These are phyloP conservation scores for Rhinolophus sinicus DNA, from an alignment of 2,113 vertebrate species.

Conservation along the genomic window DNA sequence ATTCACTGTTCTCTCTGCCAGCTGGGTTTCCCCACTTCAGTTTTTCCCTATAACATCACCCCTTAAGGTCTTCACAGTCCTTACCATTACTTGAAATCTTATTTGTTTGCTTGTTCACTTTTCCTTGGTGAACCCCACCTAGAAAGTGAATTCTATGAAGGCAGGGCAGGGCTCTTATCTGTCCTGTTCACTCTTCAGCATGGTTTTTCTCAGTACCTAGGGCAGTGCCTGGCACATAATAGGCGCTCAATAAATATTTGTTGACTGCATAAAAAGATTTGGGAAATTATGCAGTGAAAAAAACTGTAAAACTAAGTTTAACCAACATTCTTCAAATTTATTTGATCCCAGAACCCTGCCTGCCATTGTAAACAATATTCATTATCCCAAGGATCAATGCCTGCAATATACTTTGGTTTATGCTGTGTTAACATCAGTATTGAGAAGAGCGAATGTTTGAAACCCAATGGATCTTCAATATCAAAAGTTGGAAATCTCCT, in stretches of 20 bases:
- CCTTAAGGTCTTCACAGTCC: not conserved
- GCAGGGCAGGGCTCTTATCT: not conserved
- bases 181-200: not conserved
- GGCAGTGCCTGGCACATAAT: not conserved
- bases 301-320: conserved; percentile 44
- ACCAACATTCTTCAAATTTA: not conserved
- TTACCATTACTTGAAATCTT: not conserved
- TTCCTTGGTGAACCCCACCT: not conserved
- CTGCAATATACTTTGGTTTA: not conserved
- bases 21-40: not conserved
- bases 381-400: not conserved
- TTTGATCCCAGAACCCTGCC: not conserved
- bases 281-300: not conserved
- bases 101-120: not conserved
- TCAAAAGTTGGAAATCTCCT: conserved; percentile 51
- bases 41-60: not conserved
- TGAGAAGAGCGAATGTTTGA: conserved; percentile 38
- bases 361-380: not conserved
- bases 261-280: not conserved
- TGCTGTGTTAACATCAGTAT: not conserved
- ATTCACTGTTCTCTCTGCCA: not conserved
- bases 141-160: not conserved
- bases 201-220: not conserved
- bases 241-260: not conserved
- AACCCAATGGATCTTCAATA: not conserved